Evolutionary conservation across 2,113 vertebrate genomes (phyloP), one percentile per base, ranked within the genome.

Genomic region (Microtus montanus): DNA sequence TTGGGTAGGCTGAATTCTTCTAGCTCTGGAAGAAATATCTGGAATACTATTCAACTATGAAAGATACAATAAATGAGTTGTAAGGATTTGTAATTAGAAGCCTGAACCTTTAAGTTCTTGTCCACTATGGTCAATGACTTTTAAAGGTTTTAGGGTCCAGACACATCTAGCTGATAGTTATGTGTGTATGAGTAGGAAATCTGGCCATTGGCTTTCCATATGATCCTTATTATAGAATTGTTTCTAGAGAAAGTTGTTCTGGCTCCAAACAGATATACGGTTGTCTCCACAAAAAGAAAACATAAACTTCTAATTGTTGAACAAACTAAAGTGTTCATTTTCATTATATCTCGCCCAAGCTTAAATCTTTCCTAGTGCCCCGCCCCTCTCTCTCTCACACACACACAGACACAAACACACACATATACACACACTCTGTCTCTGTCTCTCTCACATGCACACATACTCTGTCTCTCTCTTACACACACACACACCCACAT

Each of bases 271-370:
- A 90, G 30, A 91, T 8, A 20, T 83, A 14, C 33, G 70, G 30
- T 74, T 77, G 19, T 63, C 28, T 91, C 49, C 26, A 49, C 22
- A 38, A 33, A 92, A 83, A 54, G 47, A 47, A 88, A 93, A 73
- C 52, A 66, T 75, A 70, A 61, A 8, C 13, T 24, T 92, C 26
- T 95, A 87, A 86, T 12, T 66, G 35, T 73, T 91, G 47, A 87
- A 19, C 47, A 94, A 74, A 20, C 91, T 87, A 52, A 93, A 90
- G 38, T 35, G 68, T 71, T 95, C 66, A 22, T 73, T 94, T 93
- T 82, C 35, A 77, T 87, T 77, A 26, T 9, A 3, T 85, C 26
- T 82, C 73, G 20, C 35, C 49, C 80, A 80, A 85, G 33, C 20
- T 35, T 44, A 52, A 19, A 47, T 15, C 84, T 63, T 94, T 44